Evolutionary conservation across 1,140 invertebrate species (phyloP).

Genomic region (Centruroides sculpturatus): DNA sequence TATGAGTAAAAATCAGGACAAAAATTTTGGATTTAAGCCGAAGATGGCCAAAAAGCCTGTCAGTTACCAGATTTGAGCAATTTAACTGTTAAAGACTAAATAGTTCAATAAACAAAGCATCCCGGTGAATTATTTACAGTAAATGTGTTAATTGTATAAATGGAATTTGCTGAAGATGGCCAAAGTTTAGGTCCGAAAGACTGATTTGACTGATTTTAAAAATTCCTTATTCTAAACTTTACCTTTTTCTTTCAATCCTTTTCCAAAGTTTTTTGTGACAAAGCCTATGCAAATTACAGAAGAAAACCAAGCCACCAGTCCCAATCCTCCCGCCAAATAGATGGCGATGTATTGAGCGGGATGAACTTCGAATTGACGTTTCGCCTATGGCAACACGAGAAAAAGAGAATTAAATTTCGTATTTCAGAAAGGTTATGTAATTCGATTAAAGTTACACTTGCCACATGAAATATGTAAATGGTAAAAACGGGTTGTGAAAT

Average conservation of each 20-base stretch:
- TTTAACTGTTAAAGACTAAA: too few species aligned
- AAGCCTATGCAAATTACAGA: conserved; percentile 3
- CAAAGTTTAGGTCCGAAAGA: too few species aligned
- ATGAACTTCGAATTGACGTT: neutral
- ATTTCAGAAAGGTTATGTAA: neutral
- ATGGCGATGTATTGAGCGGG: neutral
- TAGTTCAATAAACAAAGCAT: too few species aligned
- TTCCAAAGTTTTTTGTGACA: conserved; percentile 4
- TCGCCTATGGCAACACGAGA: neutral
- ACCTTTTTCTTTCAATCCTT: conserved; percentile 12
- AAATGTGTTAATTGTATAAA: too few species aligned
- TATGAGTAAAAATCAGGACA: too few species aligned
- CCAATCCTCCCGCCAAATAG: conserved; percentile 8
- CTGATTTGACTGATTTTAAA: too few species aligned
- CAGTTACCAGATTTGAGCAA: too few species aligned
- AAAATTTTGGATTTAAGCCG: too few species aligned
- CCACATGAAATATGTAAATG: conserved; percentile 9
- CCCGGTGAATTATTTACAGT: too few species aligned
- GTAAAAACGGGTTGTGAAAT: conserved; percentile 7
- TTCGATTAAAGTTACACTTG: neutral
- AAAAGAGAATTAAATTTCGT: neutral
- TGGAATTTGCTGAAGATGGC: too few species aligned
- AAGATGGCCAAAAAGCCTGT: too few species aligned
- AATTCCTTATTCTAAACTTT: too few species aligned
- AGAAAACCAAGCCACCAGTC: conserved; percentile 4